These are phyloP conservation scores for Leucozona laternaria DNA, from an alignment of 2,888 invertebrate genomes.

Conservation along the genomic window DNA sequence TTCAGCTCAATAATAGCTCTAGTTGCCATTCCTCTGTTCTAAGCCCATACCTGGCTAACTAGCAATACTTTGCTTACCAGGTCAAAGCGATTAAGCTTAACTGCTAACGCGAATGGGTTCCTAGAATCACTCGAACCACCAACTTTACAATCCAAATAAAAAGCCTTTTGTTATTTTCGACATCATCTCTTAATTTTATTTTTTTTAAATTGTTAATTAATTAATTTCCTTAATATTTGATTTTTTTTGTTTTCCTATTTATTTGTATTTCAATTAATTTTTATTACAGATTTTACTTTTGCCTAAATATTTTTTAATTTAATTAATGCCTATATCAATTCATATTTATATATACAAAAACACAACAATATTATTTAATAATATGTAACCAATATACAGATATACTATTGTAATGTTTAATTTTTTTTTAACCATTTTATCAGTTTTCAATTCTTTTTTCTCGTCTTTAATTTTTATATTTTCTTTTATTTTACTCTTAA, in stretches of 20 bases:
- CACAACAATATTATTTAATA: slow-evolving; percentile 57
- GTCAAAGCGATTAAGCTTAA: too few relatives aligned
- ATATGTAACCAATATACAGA: slow-evolving; percentile 51
- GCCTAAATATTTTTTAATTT: slow-evolving; percentile 36
- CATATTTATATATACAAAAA: slow-evolving; percentile 66
- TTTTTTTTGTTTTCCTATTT: slow-evolving; percentile 24
- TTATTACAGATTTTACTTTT: slow-evolving; percentile 67
- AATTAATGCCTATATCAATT: slow-evolving; percentile 23
- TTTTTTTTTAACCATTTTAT: slow-evolving; percentile 34
- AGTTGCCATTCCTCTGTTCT: too few relatives aligned
- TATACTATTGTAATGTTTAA: slow-evolving; percentile 53
- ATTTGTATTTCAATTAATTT: slow-evolving; percentile 20
- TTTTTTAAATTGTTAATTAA: slow-evolving; percentile 53
- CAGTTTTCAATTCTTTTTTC: slow-evolving; percentile 24
- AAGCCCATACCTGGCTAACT: too few relatives aligned
- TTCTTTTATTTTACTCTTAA: slow-evolving; percentile 3
- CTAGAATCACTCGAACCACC: too few relatives aligned
- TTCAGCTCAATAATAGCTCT: too few relatives aligned
- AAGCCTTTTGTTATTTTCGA: background rate
- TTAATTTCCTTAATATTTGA: slow-evolving; percentile 8
- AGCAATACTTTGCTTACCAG: too few relatives aligned
- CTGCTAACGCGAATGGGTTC: too few relatives aligned
- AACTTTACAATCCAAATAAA: background rate
- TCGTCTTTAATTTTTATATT: slow-evolving; percentile 6
- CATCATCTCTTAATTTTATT: slow-evolving; percentile 66